Percentiles rank a stretch among this genome's conserved stretches.
These are phyloP conservation scores for Taurulus bubalis DNA, from an alignment of 2,113 vertebrate species.

Conservation along the genomic window DNA sequence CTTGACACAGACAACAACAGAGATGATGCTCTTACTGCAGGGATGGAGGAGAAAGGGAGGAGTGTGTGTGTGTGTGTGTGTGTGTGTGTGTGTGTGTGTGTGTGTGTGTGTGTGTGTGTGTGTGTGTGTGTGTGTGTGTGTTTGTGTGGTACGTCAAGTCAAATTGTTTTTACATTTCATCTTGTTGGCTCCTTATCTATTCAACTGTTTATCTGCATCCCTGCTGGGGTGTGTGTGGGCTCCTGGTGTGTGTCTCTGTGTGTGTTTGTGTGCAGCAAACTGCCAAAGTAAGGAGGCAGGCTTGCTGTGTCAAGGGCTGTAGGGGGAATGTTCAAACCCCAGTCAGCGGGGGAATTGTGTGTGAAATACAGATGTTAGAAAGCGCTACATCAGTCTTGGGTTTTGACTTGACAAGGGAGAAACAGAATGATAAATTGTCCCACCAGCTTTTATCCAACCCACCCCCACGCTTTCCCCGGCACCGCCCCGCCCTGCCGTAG, in stretches of 20 bases:
- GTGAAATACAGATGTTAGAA: slow-evolving; percentile 77
- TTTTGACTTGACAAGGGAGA: slow-evolving; percentile 77
- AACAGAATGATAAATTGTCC: slow-evolving; percentile 79
- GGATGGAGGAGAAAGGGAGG: slow-evolving; percentile 37
- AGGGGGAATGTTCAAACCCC: slow-evolving; percentile 68
- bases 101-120: slow-evolving; percentile 18
- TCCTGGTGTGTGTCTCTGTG: slow-evolving; percentile 57
- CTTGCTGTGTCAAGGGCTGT: slow-evolving; percentile 66
- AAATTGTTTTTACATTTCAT: slow-evolving; percentile 80
- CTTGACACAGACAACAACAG: slow-evolving; percentile 58
- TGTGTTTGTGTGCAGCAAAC: slow-evolving; percentile 57
- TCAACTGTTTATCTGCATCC: slow-evolving; percentile 75
- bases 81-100: slow-evolving; percentile 34
- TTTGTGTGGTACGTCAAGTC: slow-evolving; percentile 70
- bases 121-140: slow-evolving; percentile 33
- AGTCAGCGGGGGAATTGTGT: slow-evolving; percentile 68
- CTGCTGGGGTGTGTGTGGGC: slow-evolving; percentile 59
- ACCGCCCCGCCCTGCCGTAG: slow-evolving; percentile 41
- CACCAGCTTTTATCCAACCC: slow-evolving; percentile 65
- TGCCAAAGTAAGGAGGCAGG: slow-evolving; percentile 69
- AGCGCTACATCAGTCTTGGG: slow-evolving; percentile 61
- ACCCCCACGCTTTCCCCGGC: background rate
- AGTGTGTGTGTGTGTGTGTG: slow-evolving; percentile 18
- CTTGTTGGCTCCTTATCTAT: slow-evolving; percentile 73
- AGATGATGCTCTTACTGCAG: slow-evolving; percentile 50